These are phyloP conservation scores for Psilopsiagon aymara DNA, from an alignment of 2,113 vertebrate species.

Conservation along the genomic window DNA sequence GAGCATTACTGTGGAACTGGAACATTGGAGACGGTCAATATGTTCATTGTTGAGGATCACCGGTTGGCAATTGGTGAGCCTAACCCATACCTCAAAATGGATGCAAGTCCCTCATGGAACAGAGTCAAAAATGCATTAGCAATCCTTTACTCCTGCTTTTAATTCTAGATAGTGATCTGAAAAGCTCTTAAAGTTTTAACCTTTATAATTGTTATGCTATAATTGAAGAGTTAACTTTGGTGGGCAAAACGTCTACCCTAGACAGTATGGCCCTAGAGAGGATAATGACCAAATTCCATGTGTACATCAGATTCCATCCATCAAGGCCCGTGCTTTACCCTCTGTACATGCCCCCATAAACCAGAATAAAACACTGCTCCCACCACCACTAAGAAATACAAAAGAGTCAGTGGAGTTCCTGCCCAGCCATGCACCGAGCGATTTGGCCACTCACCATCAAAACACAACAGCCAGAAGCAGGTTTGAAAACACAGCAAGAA, in stretches of 20 bases:
- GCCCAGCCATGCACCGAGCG: fast-evolving
- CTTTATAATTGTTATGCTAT: neutral
- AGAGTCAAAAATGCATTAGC: neutral
- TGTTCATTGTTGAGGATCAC: neutral
- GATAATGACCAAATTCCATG: neutral
- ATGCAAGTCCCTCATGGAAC: neutral
- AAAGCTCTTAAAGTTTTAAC: neutral
- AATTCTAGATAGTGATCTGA: neutral
- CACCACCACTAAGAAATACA: neutral
- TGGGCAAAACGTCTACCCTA: neutral
- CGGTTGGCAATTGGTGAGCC: neutral
- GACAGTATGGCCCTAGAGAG: neutral
- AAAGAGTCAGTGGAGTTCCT: neutral
- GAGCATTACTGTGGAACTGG: neutral
- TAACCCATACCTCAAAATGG: neutral
- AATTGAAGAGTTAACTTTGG: neutral
- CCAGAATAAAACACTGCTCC: neutral
- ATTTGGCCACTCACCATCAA: neutral
- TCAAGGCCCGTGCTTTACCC: neutral
- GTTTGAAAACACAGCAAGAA: neutral
- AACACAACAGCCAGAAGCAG: neutral
- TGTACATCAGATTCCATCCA: neutral
- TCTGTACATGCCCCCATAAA: neutral
- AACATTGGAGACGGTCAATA: neutral
- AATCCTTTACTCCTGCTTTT: neutral